A percentile compares a stretch with the other conserved stretches of the same genome.
Evolutionary conservation across 2,888 invertebrate species (phyloP).

Genomic region (Rotaria sp.): DNA sequence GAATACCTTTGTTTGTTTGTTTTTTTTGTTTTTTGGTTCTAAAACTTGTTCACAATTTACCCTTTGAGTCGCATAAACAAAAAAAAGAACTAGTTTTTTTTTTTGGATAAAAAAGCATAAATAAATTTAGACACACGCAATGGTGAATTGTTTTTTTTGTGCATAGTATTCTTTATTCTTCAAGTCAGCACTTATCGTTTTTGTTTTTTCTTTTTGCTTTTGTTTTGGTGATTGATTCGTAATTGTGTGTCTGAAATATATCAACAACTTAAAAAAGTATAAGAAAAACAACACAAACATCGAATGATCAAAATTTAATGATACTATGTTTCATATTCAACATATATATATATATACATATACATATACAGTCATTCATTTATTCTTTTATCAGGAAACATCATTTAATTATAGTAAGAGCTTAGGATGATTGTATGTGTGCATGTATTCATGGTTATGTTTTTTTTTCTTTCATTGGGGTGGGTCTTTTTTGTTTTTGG

Average conservation of each 20-base stretch:
- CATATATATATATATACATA: neutral
- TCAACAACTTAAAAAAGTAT: too few species aligned
- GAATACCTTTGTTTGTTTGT: neutral
- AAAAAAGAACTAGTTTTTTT: neutral
- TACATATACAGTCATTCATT: neutral
- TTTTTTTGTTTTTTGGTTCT: neutral
- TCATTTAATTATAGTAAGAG: neutral
- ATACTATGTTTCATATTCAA: too few species aligned
- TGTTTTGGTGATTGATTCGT: neutral
- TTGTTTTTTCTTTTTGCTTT: neutral
- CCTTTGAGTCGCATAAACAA: neutral
- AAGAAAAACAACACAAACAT: too few species aligned
- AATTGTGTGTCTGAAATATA: too few species aligned
- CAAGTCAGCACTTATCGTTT: neutral
- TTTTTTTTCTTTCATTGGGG: neutral
- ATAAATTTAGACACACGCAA: neutral
- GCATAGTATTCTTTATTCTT: neutral
- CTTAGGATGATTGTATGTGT: neutral
- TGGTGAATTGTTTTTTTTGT: neutral
- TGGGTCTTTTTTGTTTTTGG: slow-evolving; percentile 33
- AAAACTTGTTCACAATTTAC: neutral
- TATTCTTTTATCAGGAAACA: neutral
- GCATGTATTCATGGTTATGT: slow-evolving; percentile 32
- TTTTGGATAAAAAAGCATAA: neutral
- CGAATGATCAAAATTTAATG: too few species aligned